phyloP scores from a whole-genome alignment of 2,888 invertebrate genomes.

The Orchesella flavescens region DNA sequence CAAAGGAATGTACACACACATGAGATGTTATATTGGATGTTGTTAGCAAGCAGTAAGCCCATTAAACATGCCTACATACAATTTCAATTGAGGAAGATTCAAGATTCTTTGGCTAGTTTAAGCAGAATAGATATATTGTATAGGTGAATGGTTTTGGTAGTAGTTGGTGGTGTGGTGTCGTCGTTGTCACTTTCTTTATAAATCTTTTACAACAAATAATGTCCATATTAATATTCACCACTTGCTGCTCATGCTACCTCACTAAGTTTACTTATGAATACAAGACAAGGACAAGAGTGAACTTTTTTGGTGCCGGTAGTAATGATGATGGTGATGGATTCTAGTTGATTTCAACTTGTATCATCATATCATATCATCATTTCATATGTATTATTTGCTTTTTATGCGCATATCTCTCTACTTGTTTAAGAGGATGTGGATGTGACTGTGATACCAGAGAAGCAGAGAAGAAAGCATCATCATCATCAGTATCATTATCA shows the following conservation, averaged over 20 bases:
- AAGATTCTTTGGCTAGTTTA: not conserved
- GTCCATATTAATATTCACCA: conserved; percentile 44
- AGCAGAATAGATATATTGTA: not conserved
- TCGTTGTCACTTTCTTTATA: conserved; percentile 52
- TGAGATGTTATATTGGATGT: conserved; percentile 2
- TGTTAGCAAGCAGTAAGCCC: too few species aligned
- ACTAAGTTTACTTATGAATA: not conserved
- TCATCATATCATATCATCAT: conserved; percentile 10
- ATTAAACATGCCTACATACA: too few species aligned
- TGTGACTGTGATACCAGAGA: not conserved
- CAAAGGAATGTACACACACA: not conserved
- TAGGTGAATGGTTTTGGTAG: not conserved
- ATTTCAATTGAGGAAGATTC: conserved; percentile 8
- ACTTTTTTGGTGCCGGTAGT: conserved; percentile 34
- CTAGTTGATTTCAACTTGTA: conserved; percentile 30
- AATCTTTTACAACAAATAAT: conserved; percentile 43
- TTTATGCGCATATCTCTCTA: not conserved
- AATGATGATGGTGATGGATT: conserved; percentile 29
- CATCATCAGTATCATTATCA: not conserved
- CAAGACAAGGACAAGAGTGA: too few species aligned
- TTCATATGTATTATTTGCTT: not conserved
- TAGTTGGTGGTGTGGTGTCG: not conserved
- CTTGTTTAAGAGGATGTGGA: not conserved
- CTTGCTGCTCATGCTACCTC: conserved; percentile 25
- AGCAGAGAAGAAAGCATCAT: not conserved